phyloP scores from a whole-genome alignment of 2,797 vertebrate genomes.

The Neosilurus hyrtlii region DNA sequence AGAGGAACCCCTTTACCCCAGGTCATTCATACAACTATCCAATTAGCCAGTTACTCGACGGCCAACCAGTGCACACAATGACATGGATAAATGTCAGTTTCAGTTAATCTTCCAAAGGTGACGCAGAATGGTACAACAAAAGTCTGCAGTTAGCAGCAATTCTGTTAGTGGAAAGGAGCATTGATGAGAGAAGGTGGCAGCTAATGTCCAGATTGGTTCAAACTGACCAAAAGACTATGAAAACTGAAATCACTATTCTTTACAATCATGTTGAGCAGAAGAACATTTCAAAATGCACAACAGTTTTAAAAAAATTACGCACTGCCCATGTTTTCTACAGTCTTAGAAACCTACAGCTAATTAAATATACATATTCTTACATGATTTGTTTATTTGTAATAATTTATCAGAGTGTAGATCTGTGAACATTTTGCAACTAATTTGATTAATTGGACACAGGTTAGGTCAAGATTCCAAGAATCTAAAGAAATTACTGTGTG shows the following conservation, averaged over 20 bases:
- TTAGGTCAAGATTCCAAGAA: too few species aligned
- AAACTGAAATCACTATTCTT: background rate
- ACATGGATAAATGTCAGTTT: background rate
- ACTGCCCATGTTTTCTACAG: too few species aligned
- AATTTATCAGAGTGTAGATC: too few species aligned
- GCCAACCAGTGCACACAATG: background rate
- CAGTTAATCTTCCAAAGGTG: background rate
- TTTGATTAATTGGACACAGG: too few species aligned
- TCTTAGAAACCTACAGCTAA: too few species aligned
- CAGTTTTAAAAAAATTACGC: too few species aligned
- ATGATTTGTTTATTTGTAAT: too few species aligned
- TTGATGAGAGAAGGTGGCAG: background rate
- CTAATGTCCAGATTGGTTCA: background rate
- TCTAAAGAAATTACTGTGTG: too few species aligned
- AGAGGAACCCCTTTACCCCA: background rate
- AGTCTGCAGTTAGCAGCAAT: background rate
- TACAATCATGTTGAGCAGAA: background rate
- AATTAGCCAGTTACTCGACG: background rate
- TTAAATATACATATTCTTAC: too few species aligned
- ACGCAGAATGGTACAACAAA: background rate
- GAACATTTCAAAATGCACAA: background rate
- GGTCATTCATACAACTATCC: background rate
- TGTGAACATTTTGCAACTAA: too few species aligned
- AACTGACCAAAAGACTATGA: background rate
- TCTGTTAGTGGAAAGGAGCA: background rate